phyloP scores from a whole-genome alignment of 2,113 vertebrate species.

The Monarcha castaneiventris region DNA sequence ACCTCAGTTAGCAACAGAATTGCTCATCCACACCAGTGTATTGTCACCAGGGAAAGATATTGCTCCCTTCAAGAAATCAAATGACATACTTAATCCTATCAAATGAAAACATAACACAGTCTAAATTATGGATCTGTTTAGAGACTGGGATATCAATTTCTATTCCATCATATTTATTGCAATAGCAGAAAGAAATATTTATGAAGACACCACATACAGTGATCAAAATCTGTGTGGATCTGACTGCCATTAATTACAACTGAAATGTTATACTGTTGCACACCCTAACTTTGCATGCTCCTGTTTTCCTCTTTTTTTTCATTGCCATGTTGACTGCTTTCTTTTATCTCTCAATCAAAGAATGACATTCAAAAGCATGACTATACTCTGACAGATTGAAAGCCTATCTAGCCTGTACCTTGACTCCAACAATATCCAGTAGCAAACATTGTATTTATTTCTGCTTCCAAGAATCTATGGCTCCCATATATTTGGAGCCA shows the following conservation, averaged over 20 bases:
- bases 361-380: not conserved
- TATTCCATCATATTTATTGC: not conserved
- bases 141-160: not conserved
- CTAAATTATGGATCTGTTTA: not conserved
- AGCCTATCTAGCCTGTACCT: not conserved
- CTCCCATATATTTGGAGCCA: not conserved
- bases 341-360: not conserved
- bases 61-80: not conserved
- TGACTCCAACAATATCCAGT: not conserved
- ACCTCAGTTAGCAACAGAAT: not conserved
- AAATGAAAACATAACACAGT: not conserved
- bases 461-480: not conserved
- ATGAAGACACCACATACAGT: not conserved
- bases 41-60: not conserved
- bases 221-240: not conserved
- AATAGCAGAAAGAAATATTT: not conserved
- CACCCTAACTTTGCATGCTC: not conserved
- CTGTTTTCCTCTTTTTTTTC: not conserved
- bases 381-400: not conserved
- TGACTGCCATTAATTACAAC: not conserved
- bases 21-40: not conserved
- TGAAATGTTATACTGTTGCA: not conserved
- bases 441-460: not conserved
- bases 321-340: not conserved
- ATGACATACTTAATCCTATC: not conserved